phyloP scores from a whole-genome alignment of 2,888 invertebrate genomes.

The Cephus runcator region DNA sequence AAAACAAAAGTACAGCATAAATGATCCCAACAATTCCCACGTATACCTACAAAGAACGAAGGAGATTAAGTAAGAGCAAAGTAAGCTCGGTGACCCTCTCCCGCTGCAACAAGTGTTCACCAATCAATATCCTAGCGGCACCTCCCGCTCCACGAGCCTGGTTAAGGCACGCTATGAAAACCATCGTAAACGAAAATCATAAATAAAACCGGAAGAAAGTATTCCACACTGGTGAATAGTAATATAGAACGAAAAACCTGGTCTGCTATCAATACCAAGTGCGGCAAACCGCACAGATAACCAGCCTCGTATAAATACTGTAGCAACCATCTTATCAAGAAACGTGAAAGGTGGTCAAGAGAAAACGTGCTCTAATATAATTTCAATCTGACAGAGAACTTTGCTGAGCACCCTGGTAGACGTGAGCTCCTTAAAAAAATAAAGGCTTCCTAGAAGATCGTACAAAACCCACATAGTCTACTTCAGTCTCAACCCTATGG shows the following conservation, averaged over 20 bases:
- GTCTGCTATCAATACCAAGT: background rate
- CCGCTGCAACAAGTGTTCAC: conserved; percentile 42
- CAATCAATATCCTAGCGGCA: conserved; percentile 33
- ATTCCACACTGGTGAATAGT: background rate
- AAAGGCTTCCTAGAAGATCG: background rate
- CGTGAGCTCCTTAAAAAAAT: background rate
- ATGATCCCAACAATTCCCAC: background rate
- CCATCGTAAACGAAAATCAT: background rate
- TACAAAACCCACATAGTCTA: background rate
- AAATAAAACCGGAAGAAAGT: background rate
- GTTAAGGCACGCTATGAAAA: background rate
- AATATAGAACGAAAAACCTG: background rate
- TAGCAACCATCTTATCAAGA: background rate
- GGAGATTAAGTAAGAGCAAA: background rate
- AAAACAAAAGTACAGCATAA: background rate
- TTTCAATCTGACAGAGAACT: background rate
- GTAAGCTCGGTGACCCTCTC: background rate
- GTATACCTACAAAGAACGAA: background rate
- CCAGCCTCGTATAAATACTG: background rate
- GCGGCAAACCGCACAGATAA: background rate
- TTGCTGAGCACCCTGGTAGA: background rate
- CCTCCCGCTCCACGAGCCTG: background rate
- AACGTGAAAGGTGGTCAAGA: background rate
- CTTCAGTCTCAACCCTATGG: background rate
- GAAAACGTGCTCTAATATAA: background rate